A percentile compares a stretch with the other conserved stretches of the same genome.
Evolutionary conservation across 2,888 invertebrate genomes (phyloP).

Genomic region (Plutella xylostella): DNA sequence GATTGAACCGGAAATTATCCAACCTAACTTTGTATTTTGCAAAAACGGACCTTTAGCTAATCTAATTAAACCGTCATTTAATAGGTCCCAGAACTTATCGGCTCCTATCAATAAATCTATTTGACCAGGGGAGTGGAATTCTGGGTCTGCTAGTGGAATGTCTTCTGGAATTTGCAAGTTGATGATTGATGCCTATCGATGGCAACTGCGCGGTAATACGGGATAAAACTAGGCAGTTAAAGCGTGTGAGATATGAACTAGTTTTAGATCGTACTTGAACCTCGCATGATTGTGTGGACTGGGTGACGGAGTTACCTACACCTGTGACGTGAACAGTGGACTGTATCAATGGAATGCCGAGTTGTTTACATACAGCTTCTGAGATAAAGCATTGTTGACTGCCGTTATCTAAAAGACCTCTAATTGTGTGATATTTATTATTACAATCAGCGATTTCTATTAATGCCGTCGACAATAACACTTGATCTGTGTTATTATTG

Average conservation of each 20-base stretch:
- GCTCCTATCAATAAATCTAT: not conserved
- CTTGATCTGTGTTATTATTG: not conserved
- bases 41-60: not conserved
- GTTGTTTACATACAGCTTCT: conserved; percentile 7
- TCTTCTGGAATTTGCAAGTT: not conserved
- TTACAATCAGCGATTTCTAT: not conserved
- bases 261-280: conserved; percentile 8
- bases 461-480: not conserved
- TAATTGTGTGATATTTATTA: not conserved
- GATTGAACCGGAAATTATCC: not conserved
- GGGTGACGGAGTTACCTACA: conserved; percentile 8
- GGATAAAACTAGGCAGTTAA: conserved; percentile 15
- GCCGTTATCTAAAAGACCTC: conserved; percentile 10
- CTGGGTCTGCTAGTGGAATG: not conserved
- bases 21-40: not conserved
- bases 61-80: not conserved
- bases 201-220: conserved; percentile 11
- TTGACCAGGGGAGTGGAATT: not conserved
- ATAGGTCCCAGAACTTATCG: not conserved
- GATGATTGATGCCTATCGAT: conserved; percentile 6
- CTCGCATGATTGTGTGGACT: conserved; percentile 8
- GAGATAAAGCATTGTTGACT: conserved; percentile 11
- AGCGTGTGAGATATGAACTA: conserved; percentile 10
- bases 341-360: conserved; percentile 7
- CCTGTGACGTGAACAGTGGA: conserved; percentile 9